Base-by-base conservation (phyloP, 2,797 vertebrate genomes). In the Silurus lanzhouensis region DNA sequence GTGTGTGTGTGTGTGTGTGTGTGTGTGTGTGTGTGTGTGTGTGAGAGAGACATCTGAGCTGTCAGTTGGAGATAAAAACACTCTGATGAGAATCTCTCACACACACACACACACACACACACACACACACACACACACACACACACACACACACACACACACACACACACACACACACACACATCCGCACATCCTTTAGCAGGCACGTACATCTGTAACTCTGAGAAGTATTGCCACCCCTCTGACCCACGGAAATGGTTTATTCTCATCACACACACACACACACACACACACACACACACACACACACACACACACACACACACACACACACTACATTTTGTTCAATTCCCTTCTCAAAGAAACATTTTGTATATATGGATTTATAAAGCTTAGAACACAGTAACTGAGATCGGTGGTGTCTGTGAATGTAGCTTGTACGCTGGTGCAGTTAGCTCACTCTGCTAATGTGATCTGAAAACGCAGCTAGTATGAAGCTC, bases 161-260 rank as follows among this genome's bases (percentile, higher is more conserved):
- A 48, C 70, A 71, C 68, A 72, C 70, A 48, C 68, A 71, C 68
- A 71, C 68, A 64, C 25, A 67, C 64, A 66, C 25, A 64, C 63
- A 64, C 63, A 63, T n/a, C n/a, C 67, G 48, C 70, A 72, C 44
- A 52, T 46, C 48, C 46, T 22, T 10, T 22, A 5, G 4, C 38
- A 52, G 7, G n/a, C 1, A 1, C 14, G 6, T 48, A 25, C 74
- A 57, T 31, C 74, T 76, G 74, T 76, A 57, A 76, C 52, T 1
- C 48, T 27, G n/a, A 0, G 2, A 75, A 75, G 48, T 75, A 75
- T 75, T 57, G 72, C n/a, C 52, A 19, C 74, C 52, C 74, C 25
- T 15, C 13, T 75, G 46, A 25, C n/a, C 46, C 48, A 9, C 2
- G 14, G 6, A 27, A 13, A n/a, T 8, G 48, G 6, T 15, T 75